phyloP scores from a whole-genome alignment of 2,797 vertebrate genomes.

The Girardinus metallicus region DNA sequence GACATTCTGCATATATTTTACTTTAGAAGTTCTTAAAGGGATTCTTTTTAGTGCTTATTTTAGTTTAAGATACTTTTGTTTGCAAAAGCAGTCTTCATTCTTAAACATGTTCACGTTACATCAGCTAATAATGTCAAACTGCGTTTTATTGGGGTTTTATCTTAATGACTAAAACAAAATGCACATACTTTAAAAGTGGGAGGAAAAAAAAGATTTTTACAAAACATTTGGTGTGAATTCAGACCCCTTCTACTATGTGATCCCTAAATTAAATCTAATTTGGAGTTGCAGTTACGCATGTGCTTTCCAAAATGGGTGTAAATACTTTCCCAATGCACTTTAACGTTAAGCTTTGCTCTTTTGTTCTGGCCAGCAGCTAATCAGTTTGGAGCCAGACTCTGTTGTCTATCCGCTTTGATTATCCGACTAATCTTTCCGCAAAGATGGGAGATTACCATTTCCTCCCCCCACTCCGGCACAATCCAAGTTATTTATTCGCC shows the following conservation, averaged over 20 bases:
- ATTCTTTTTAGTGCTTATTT: not conserved
- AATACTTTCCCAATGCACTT: slow-evolving; percentile 6
- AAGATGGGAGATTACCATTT: slow-evolving; percentile 57
- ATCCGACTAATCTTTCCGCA: slow-evolving; percentile 62
- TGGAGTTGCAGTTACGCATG: too few species aligned
- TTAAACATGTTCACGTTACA: not conserved
- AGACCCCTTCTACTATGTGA: not conserved
- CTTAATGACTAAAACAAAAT: not conserved
- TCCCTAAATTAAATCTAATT: not conserved
- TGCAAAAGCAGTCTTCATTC: not conserved
- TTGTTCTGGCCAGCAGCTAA: slow-evolving; percentile 41
- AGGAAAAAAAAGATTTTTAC: not conserved
- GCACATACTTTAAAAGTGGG: not conserved
- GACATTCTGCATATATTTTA: not conserved
- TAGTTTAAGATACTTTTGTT: not conserved
- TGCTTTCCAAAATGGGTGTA: not conserved
- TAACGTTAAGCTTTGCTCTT: slow-evolving; percentile 7
- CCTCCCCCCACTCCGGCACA: slow-evolving; percentile 58
- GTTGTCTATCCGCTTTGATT: slow-evolving; percentile 37
- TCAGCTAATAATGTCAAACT: not conserved
- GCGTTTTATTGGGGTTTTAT: not conserved
- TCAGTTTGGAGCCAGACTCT: slow-evolving; percentile 32
- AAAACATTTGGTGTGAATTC: not conserved
- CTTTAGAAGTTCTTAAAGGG: not conserved
- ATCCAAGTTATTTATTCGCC: slow-evolving; percentile 45